phyloP scores from a whole-genome alignment of 2,888 invertebrate genomes.

The Aspidiotus rigidus region DNA sequence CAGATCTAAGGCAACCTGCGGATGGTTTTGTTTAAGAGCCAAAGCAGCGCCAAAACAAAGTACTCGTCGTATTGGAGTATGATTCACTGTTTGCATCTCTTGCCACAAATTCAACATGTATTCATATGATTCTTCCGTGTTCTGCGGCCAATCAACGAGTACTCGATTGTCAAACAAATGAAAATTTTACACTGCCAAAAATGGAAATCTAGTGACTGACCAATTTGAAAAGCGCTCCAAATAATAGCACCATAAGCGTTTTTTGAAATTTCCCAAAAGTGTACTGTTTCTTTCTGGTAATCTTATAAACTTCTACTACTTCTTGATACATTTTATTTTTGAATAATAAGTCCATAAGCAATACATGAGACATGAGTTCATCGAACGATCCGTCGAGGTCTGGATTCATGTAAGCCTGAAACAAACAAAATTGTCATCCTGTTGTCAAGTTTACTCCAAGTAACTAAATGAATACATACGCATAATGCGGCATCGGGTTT shows the following conservation, averaged over 20 bases:
- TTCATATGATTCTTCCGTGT: constrained; percentile 56
- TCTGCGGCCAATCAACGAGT: constrained; percentile 48
- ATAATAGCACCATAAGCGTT: constrained; percentile 55
- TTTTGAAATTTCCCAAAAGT: constrained; percentile 58
- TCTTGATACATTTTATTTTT: constrained; percentile 58
- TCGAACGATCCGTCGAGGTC: constrained; percentile 59
- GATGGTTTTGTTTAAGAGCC: constrained; percentile 58
- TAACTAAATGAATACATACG: constrained; percentile 41
- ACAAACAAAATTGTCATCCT: constrained; percentile 38
- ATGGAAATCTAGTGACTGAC: constrained; percentile 44
- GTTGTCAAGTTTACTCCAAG: too few relatives aligned
- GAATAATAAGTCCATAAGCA: constrained; percentile 62
- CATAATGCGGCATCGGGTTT: constrained; percentile 57
- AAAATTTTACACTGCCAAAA: background rate
- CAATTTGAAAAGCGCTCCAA: constrained; percentile 67
- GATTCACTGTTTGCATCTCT: constrained; percentile 50
- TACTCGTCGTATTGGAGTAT: constrained; percentile 53
- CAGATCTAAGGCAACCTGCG: constrained; percentile 60
- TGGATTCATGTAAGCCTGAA: constrained; percentile 56
- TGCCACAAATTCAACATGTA: constrained; percentile 55
- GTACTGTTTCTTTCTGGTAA: constrained; percentile 52
- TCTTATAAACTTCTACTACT: constrained; percentile 55
- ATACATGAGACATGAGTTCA: constrained; percentile 57
- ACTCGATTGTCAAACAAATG: background rate
- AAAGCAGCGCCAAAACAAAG: constrained; percentile 56